Evolutionary conservation across 2,113 vertebrate genomes (phyloP).

Genomic region (Pholis gunnellus): DNA sequence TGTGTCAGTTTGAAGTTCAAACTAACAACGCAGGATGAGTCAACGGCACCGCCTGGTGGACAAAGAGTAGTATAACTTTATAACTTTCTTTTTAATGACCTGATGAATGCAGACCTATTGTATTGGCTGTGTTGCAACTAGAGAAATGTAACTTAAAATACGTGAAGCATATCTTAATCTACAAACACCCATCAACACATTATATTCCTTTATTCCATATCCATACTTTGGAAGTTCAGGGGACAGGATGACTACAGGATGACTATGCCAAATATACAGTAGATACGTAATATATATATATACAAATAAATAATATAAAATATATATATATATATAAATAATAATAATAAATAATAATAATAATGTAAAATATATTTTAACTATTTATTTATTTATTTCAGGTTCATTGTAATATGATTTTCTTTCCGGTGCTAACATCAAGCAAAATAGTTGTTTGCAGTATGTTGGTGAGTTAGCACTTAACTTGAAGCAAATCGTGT

Average conservation of each 20-base stretch:
- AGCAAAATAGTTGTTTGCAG: neutral
- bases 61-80: neutral
- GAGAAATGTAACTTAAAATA: neutral
- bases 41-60: constrained; percentile 48
- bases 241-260: neutral
- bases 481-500: neutral
- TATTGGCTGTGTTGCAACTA: neutral
- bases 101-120: neutral
- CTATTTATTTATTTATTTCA: too few species aligned
- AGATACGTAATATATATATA: neutral
- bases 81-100: neutral
- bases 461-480: neutral
- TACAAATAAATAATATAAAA: too few species aligned
- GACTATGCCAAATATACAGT: too few species aligned
- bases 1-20: neutral
- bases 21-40: neutral
- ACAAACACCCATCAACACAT: neutral
- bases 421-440: too few species aligned
- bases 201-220: neutral
- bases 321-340: too few species aligned
- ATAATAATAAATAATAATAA: too few species aligned
- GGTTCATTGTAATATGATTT: too few species aligned
- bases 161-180: neutral
- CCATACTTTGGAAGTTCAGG: neutral
- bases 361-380: too few species aligned